Evolutionary conservation across 2,113 vertebrate species (phyloP).

Genomic region (Tupaia tana): DNA sequence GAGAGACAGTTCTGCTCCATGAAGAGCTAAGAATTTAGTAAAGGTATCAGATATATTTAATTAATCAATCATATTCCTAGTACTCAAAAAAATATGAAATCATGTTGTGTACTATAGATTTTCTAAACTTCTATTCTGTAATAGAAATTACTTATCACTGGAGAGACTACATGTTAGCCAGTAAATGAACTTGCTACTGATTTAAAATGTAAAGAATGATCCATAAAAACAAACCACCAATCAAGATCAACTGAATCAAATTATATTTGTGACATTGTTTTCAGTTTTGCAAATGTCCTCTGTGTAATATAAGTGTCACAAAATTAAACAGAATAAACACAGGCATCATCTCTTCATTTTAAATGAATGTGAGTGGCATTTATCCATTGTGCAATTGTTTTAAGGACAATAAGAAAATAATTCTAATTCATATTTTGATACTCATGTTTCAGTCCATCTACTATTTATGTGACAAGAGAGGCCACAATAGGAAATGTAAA

Average conservation of each 20-base stretch:
- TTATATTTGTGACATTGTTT: background rate
- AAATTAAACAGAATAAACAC: slow-evolving; percentile 21
- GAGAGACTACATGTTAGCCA: background rate
- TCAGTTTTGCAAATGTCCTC: background rate
- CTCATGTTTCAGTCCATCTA: background rate
- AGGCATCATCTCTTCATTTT: background rate
- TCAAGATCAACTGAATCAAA: slow-evolving; percentile 33
- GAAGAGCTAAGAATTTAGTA: background rate
- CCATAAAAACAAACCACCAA: background rate
- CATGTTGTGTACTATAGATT: background rate
- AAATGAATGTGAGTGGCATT: slow-evolving; percentile 2
- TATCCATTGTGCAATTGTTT: background rate
- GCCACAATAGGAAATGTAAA: background rate
- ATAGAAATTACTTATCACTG: background rate
- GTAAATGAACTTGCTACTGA: background rate
- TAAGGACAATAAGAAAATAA: slow-evolving; percentile 8
- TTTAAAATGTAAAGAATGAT: slow-evolving; percentile 32
- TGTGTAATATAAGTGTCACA: background rate
- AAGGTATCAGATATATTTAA: background rate
- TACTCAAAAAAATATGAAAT: background rate
- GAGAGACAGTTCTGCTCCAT: background rate
- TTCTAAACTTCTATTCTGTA: slow-evolving; percentile 16
- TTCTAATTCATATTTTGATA: background rate
- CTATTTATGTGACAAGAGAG: slow-evolving; percentile 38
- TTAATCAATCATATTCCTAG: background rate